Percentiles rank a stretch among this genome's conserved stretches.
Evolutionary conservation across 2,797 vertebrate species (phyloP).

Genomic region (Neosilurus mollespiculum): DNA sequence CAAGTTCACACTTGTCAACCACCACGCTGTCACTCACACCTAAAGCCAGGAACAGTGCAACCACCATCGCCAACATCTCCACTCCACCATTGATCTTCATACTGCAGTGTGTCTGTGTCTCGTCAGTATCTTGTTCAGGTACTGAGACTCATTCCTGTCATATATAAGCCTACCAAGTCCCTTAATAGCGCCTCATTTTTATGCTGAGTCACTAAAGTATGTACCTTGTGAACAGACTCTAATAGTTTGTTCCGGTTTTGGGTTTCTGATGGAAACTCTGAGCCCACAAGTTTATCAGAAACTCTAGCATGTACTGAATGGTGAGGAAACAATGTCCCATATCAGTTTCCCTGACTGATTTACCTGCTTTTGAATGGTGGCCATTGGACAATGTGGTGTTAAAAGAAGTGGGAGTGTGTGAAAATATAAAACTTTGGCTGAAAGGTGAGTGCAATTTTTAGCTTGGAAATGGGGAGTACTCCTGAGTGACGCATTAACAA

Average conservation of each 20-base stretch:
- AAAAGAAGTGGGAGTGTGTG: not conserved
- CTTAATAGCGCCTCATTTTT: not conserved
- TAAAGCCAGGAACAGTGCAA: conserved; percentile 43
- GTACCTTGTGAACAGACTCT: not conserved
- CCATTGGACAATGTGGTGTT: not conserved
- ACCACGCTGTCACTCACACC: conserved; percentile 42
- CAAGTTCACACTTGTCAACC: conserved; percentile 56
- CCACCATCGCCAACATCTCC: conserved; percentile 51
- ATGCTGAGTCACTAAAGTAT: conserved; percentile 17
- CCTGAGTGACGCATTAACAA: too few species aligned
- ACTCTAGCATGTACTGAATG: not conserved
- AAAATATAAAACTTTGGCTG: not conserved
- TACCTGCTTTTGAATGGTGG: not conserved
- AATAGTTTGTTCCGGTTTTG: conserved; percentile 23
- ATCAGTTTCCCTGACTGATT: not conserved
- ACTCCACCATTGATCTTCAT: conserved; percentile 46
- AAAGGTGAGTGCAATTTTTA: conserved; percentile 17
- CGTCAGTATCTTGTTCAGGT: not conserved
- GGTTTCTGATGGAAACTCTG: conserved; percentile 10
- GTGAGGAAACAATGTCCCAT: not conserved
- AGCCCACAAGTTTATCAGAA: not conserved
- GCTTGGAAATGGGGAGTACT: not conserved
- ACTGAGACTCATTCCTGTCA: not conserved
- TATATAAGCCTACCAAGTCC: conserved; percentile 20
- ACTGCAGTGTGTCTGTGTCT: not conserved